Evolutionary conservation across 2,888 invertebrate species (phyloP).

Genomic region (Xestia xanthographa): DNA sequence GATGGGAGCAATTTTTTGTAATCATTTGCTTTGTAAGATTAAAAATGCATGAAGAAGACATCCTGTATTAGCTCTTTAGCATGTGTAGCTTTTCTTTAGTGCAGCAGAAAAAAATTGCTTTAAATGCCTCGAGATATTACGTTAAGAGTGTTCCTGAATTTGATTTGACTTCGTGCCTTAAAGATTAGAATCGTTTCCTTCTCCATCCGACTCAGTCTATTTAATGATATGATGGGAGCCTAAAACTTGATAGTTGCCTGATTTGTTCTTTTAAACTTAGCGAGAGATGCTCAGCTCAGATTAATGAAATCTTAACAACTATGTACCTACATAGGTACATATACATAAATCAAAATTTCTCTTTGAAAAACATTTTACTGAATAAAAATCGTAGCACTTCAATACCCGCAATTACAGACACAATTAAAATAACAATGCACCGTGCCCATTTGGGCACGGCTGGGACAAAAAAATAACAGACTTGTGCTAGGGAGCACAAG

Average conservation of each 20-base stretch:
- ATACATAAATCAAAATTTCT: neutral
- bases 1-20: conserved; percentile 11
- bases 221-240: neutral
- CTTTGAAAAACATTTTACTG: neutral
- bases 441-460: too few species aligned
- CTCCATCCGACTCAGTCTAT: neutral
- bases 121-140: neutral
- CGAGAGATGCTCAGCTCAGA: neutral
- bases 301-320: neutral
- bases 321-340: neutral
- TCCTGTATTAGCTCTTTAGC: neutral
- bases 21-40: conserved; percentile 3
- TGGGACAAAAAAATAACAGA: too few species aligned
- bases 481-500: too few species aligned
- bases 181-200: neutral
- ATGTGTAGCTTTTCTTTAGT: neutral
- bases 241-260: neutral
- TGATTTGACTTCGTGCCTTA: neutral
- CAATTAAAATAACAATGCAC: too few species aligned
- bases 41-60: neutral
- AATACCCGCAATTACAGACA: too few species aligned
- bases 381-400: too few species aligned
- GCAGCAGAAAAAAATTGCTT: neutral
- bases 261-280: neutral
- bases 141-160: neutral